Percentiles rank a stretch among this genome's conserved stretches.
Conservation (phyloP, 2,888 invertebrate species). For the Chalcis sispes region DNA sequence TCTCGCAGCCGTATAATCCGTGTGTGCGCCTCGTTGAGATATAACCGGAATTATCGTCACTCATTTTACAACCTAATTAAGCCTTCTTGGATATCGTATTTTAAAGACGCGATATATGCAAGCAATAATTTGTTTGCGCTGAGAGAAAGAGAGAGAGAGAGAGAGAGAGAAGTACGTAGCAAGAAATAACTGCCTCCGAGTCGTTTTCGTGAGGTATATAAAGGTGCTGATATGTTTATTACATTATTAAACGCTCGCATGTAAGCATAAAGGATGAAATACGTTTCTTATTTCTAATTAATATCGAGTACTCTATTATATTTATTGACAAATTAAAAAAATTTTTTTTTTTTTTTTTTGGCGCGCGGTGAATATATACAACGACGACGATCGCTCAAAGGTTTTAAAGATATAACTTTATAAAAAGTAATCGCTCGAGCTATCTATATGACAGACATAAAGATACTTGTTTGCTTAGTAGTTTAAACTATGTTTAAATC, state of each 20-base stretch:
- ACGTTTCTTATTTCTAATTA: slow-evolving; percentile 46
- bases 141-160: slow-evolving; percentile 1
- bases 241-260: slow-evolving; percentile 50
- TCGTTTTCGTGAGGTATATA: slow-evolving; percentile 20
- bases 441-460: neutral
- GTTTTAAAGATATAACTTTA: slow-evolving; percentile 20
- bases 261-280: slow-evolving; percentile 31
- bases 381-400: neutral
- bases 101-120: slow-evolving; percentile 49
- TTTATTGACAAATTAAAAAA: slow-evolving; percentile 36
- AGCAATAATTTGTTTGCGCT: slow-evolving; percentile 44
- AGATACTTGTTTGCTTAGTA: neutral
- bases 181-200: slow-evolving; percentile 22
- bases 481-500: neutral
- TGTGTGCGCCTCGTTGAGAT: slow-evolving; percentile 30
- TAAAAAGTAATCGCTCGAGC: slow-evolving; percentile 31
- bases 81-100: slow-evolving; percentile 52
- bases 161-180: slow-evolving; percentile 2
- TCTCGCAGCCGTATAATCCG: slow-evolving; percentile 21
- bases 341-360: slow-evolving; percentile 7
- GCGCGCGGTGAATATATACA: neutral
- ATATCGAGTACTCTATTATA: slow-evolving; percentile 33
- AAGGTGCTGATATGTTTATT: slow-evolving; percentile 56
- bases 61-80: slow-evolving; percentile 59
- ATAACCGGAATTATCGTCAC: slow-evolving; percentile 56